These are phyloP conservation scores for Drosophila biarmipes DNA, from an alignment of 1,140 invertebrate species.

Conservation along the genomic window DNA sequence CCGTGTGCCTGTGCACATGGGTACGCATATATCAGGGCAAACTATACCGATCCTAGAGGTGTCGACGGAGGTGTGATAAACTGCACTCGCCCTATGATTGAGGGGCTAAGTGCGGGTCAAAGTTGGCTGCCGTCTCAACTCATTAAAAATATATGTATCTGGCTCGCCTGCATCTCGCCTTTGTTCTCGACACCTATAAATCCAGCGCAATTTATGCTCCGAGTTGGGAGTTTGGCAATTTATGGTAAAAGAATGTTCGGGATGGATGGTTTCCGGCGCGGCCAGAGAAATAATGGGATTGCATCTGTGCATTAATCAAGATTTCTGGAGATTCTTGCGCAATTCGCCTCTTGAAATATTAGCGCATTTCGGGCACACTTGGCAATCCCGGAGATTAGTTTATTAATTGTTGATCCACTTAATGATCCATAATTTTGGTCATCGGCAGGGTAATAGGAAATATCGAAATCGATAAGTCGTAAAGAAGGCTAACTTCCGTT, in stretches of 20 bases:
- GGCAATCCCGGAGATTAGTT: neutral
- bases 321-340: neutral
- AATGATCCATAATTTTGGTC: neutral
- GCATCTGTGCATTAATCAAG: slow-evolving; percentile 26
- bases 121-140: slow-evolving; percentile 7
- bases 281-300: slow-evolving; percentile 5
- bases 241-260: slow-evolving; percentile 18
- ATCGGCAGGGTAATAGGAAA: neutral
- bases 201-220: slow-evolving; percentile 21
- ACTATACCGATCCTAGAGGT: slow-evolving; percentile 5
- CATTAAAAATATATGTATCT: slow-evolving; percentile 9
- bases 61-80: slow-evolving; percentile 13
- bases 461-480: neutral
- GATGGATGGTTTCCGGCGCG: slow-evolving; percentile 25
- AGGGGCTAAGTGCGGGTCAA: slow-evolving; percentile 24
- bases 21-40: neutral
- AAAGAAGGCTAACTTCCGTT: neutral
- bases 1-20: neutral
- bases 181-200: slow-evolving; percentile 11
- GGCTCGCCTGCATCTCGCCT: neutral
- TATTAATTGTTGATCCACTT: slow-evolving; percentile 1
- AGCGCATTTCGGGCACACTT: neutral
- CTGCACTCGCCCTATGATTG: slow-evolving; percentile 12
- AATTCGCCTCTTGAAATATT: slow-evolving; percentile 2
- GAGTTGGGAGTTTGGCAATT: slow-evolving; percentile 24